Evolutionary conservation across 1,140 invertebrate species (phyloP).

Genomic region (Ooceraea biroi): DNA sequence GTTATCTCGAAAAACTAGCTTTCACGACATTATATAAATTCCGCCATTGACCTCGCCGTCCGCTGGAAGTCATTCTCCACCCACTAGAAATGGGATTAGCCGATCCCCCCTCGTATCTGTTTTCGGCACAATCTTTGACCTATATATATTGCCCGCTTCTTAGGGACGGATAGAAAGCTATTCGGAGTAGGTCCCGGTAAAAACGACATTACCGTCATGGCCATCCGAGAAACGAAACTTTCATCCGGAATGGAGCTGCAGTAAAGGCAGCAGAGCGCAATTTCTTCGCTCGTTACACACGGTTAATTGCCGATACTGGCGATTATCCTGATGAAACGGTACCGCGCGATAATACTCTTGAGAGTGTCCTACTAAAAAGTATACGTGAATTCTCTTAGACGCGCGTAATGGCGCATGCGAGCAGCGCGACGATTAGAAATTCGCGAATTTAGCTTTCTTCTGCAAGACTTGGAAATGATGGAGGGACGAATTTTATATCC

Average conservation of each 20-base stretch:
- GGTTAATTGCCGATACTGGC: conserved; percentile 16
- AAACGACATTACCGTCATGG: background rate
- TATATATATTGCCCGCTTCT: background rate
- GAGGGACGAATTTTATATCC: conserved; percentile 1
- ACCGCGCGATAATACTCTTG: background rate
- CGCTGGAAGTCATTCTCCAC: background rate
- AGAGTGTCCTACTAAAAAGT: background rate
- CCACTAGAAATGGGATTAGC: conserved; percentile 54
- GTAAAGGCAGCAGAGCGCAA: background rate
- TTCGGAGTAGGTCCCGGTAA: background rate
- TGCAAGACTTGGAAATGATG: background rate
- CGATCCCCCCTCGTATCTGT: conserved; percentile 15
- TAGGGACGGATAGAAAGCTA: background rate
- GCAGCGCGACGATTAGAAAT: background rate
- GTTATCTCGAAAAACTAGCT: conserved; percentile 8
- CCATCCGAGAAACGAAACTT: conserved; percentile 26
- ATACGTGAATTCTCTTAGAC: background rate
- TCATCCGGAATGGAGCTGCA: background rate
- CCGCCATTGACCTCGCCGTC: background rate
- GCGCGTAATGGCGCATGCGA: too few relatives aligned
- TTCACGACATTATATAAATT: conserved; percentile 11
- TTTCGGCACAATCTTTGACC: conserved; percentile 43
- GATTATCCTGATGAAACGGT: background rate
- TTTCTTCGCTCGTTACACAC: background rate
- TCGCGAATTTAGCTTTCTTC: background rate